These are phyloP conservation scores for Gymnocypris eckloni DNA, from an alignment of 2,797 vertebrate genomes.

Conservation along the genomic window DNA sequence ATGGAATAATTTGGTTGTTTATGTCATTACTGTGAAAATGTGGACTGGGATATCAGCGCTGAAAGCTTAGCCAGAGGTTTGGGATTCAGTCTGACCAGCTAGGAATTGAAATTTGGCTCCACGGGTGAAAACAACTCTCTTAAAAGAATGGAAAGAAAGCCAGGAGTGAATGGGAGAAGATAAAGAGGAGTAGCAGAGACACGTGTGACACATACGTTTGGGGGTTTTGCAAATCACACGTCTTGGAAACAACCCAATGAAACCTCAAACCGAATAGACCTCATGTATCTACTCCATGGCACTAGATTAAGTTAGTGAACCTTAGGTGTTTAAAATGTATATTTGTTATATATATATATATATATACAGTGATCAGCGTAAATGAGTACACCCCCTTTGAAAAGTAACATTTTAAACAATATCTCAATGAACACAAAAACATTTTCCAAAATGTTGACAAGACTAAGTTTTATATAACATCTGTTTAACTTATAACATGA, in stretches of 20 bases:
- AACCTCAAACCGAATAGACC: neutral
- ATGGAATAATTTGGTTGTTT: neutral
- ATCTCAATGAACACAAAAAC: no score
- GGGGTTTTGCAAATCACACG: neutral
- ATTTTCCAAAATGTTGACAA: no score
- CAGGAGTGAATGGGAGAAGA: neutral
- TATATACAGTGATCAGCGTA: no score
- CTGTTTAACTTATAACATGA: no score
- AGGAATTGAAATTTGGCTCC: neutral
- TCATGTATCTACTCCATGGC: neutral
- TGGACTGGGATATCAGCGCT: neutral
- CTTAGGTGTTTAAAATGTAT: neutral
- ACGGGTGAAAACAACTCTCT: slow-evolving; percentile 1
- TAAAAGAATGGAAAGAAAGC: neutral
- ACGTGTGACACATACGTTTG: neutral
- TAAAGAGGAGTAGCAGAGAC: neutral
- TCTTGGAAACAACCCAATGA: slow-evolving; percentile 1
- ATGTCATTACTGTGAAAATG: slow-evolving; percentile 4
- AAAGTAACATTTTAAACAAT: no score
- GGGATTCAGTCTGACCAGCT: neutral
- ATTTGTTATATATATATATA: neutral
- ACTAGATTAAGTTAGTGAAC: neutral
- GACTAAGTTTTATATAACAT: no score
- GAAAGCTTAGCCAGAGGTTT: slow-evolving; percentile 6
- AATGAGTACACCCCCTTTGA: no score